A percentile compares a stretch with the other conserved stretches of the same genome.
These are phyloP conservation scores for Spinus pinus DNA, from an alignment of 2,797 vertebrate genomes.

Conservation along the genomic window DNA sequence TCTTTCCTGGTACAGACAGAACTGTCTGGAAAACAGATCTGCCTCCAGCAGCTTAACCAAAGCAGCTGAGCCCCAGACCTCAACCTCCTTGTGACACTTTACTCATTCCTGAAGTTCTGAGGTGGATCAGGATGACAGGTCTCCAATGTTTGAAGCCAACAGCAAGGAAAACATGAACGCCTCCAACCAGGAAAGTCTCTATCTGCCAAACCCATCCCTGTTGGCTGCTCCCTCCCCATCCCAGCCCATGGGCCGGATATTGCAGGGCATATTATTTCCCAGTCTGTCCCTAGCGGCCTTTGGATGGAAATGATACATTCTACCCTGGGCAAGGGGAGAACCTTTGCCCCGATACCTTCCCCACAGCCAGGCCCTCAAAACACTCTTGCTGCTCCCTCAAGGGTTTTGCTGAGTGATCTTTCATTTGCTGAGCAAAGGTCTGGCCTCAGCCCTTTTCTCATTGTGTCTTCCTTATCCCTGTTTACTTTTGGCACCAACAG, in stretches of 20 bases:
- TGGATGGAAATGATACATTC: background rate
- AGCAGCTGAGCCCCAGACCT: background rate
- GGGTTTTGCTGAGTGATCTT: background rate
- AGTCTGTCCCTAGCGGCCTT: fast-evolving
- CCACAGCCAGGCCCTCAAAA: background rate
- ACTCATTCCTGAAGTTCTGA: background rate
- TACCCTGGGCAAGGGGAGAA: background rate
- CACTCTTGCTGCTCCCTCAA: background rate
- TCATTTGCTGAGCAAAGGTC: constrained; percentile 55
- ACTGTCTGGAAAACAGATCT: background rate
- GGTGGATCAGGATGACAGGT: fast-evolving
- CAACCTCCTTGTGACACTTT: background rate
- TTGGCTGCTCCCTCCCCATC: background rate
- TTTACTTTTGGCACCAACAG: constrained; percentile 19
- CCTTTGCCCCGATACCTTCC: background rate
- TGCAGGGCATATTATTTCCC: background rate
- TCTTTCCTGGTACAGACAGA: background rate
- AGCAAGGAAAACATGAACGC: background rate
- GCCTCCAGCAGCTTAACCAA: background rate
- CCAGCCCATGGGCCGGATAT: fast-evolving
- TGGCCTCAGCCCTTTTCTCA: constrained; percentile 1
- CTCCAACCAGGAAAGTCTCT: background rate
- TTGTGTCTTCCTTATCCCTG: background rate
- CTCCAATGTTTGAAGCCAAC: background rate
- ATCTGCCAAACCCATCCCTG: background rate